Evolutionary conservation across 1,140 invertebrate genomes (phyloP).

Genomic region (Tenebrio molitor): DNA sequence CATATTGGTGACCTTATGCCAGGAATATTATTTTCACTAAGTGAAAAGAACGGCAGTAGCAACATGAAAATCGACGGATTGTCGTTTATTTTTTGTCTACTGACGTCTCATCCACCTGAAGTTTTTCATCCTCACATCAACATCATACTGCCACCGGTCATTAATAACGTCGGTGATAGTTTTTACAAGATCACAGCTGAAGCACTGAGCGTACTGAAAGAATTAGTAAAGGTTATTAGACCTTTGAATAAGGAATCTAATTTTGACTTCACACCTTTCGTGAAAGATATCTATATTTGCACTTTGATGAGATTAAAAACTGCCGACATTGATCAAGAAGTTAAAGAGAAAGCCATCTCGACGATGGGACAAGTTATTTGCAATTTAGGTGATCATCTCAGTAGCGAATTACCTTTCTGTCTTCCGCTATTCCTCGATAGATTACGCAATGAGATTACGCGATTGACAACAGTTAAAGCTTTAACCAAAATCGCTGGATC

Average conservation of each 20-base stretch:
- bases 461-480: slow-evolving; percentile 96
- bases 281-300: slow-evolving; percentile 86
- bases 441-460: slow-evolving; percentile 95
- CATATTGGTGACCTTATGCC: slow-evolving; percentile 90
- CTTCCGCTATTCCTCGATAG: slow-evolving; percentile 95
- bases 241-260: slow-evolving; percentile 80
- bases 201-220: slow-evolving; percentile 92
- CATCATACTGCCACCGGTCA: slow-evolving; percentile 88
- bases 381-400: slow-evolving; percentile 88
- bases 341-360: slow-evolving; percentile 97
- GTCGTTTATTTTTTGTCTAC: slow-evolving; percentile 90
- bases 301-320: slow-evolving; percentile 89
- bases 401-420: slow-evolving; percentile 83
- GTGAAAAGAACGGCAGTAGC: slow-evolving; percentile 94
- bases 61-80: slow-evolving; percentile 99
- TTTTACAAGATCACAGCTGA: slow-evolving; percentile 99
- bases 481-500: slow-evolving; percentile 95
- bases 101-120: slow-evolving; percentile 86
- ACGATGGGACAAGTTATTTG: slow-evolving; percentile 97
- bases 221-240: slow-evolving; percentile 94
- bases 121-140: slow-evolving; percentile 86
- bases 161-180: slow-evolving; percentile 90
- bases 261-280: slow-evolving; percentile 85
- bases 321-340: slow-evolving; percentile 98
- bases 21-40: slow-evolving; percentile 91